Evolutionary conservation across 37 sponge, comb jelly and placozoan genomes (phyloP), one percentile per base, ranked within the genome.

Genomic region (Mnemiopsis leidyi): DNA sequence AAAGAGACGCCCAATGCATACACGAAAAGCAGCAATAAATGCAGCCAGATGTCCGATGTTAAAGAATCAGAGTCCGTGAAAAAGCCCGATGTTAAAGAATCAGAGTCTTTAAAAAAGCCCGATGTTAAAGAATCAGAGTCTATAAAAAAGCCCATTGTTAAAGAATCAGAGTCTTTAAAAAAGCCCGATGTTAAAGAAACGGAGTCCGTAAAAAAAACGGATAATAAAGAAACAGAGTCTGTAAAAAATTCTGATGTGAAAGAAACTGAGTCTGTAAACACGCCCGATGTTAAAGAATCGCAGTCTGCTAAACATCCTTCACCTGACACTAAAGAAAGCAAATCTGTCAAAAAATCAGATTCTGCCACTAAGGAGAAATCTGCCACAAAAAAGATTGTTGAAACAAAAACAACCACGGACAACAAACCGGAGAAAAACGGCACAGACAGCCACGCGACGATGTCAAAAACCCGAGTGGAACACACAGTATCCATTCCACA

Each of bases 401-500:
- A 32, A 36, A 23, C 32, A 7, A 36, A 29, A 1, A 35, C 23
- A 35, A 1, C 21, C 3, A 9, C 34, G 2, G 82, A 3, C 21
- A 29, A 79, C 3, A 85, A 85, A 25, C 35, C 61, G 1, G 37
- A 36, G 9, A 7, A 34, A 36, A 18, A 30, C 23, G 30, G 7
- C 3, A 77, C 36, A 0, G 35, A 77, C 16, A 34, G 16, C 35
- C 1, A 77, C 1, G 40, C 36, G n/a, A 0, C 29, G 0, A 33
- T 39, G 23, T 13, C 23, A 28, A 85, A 39, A 61, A 1, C 24
- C 29, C 61, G 24, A 23, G 35, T 39, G 3, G 48, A 39, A 25
- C 90, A 85, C 61, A 40, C 90, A 1, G 90, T 85, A 16, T 38
- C 90, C 3, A 85, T 85, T 3, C 90, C 90, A 23, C 16, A 39